A percentile compares a stretch with the other conserved stretches of the same genome.
Conservation (phyloP, 1,140 invertebrate genomes). For the Drosophila teissieri region DNA sequence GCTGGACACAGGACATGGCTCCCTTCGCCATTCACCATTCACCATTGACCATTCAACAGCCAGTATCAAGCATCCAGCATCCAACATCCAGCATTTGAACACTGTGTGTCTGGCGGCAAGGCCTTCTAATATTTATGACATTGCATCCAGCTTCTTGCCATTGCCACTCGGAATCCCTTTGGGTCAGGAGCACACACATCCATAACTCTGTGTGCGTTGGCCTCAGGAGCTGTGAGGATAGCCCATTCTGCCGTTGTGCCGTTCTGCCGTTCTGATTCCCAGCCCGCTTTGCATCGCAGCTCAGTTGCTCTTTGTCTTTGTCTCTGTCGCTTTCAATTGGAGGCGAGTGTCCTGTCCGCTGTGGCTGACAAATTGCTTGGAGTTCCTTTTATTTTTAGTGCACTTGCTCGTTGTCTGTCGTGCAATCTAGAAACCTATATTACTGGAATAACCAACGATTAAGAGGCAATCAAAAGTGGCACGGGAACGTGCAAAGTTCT, state of each 20-base stretch:
- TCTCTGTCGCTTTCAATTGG: slow-evolving; percentile 4
- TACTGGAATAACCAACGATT: too few species aligned
- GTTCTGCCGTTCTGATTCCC: neutral
- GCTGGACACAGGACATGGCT: slow-evolving; percentile 1
- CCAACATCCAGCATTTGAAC: neutral
- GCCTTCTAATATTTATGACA: slow-evolving; percentile 74
- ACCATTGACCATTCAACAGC: slow-evolving; percentile 22
- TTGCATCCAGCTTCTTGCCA: slow-evolving; percentile 25
- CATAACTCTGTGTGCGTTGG: slow-evolving; percentile 22
- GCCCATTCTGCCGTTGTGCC: neutral
- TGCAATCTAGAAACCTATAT: too few species aligned
- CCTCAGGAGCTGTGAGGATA: neutral
- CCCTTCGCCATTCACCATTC: slow-evolving; percentile 2
- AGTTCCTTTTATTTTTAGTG: neutral
- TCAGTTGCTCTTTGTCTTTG: neutral
- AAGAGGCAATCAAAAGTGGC: neutral
- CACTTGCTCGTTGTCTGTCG: too few species aligned
- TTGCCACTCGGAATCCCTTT: slow-evolving; percentile 1
- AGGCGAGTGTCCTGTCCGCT: neutral
- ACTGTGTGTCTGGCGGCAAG: slow-evolving; percentile 40
- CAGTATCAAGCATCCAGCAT: neutral
- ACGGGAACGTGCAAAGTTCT: neutral
- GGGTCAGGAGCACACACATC: slow-evolving; percentile 35
- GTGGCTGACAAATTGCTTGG: neutral
- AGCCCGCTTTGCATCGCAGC: neutral